Evolutionary conservation across 2,113 vertebrate species (phyloP), one percentile per base, ranked within the genome.

Genomic region (Lamprotornis superbus): DNA sequence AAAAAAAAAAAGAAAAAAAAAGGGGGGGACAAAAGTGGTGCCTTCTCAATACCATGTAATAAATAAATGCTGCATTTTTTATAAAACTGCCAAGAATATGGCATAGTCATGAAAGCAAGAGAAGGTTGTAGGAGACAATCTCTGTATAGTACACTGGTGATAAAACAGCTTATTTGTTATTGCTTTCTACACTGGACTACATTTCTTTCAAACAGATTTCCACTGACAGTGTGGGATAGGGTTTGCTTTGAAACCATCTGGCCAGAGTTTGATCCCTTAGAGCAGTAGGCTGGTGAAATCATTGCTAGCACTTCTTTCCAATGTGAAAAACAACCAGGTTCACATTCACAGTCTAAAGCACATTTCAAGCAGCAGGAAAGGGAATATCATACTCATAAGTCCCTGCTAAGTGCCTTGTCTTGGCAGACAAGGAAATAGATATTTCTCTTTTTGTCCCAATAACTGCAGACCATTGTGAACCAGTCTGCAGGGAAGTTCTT

Each of bases 21-120:
- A 4, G 13, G 12, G 7, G 12, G 15, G 13, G 15, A 11, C 22
- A 53, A 16, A 56, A 3, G 2, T 13, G 6, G 2, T 2, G 0
- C 3, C 5, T 21, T 87, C 23, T 71, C 24, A 42, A 60, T 46
- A 53, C 10, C 11, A 4, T 33, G 13, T 25, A 18, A 23, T 75
- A 78, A 96, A 78, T 35, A 85, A 80, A 37, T 37, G 37, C 37
- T 76, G 49, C 16, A 28, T 49, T 86, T 90, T 63, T 85, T 27
- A 3, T 59, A 35, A 73, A 68, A 25, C n/a, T 64, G 39, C 24
- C 30, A 84, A 53, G 55, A 50, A 35, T 70, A 75, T n/a, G 65
- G 27, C 27, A 56, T 3, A 61, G 47, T 30, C 37, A 71, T 27
- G 63, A 93, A 85, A 88, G 59, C 53, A 69, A 46, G 49, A n/a